Conservation (phyloP, 2,888 invertebrate genomes). For the Cremastobaeus sp. region DNA sequence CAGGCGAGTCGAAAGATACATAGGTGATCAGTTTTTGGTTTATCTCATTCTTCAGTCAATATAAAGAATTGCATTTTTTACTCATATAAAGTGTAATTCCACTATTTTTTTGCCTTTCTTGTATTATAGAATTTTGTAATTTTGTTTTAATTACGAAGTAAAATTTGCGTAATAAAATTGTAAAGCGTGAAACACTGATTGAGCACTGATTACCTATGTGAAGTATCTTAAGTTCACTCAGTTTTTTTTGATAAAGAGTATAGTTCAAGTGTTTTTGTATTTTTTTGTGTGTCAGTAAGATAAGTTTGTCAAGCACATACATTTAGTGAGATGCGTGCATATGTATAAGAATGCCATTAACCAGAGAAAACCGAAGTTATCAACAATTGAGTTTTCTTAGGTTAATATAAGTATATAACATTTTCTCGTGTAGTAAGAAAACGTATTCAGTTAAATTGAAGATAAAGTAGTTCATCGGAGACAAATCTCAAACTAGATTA, state of each 20-base stretch:
- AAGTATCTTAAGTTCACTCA: conserved; percentile 23
- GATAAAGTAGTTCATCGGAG: conserved; percentile 52
- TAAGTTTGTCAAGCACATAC: conserved; percentile 59
- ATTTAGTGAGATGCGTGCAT: conserved; percentile 60
- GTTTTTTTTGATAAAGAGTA: conserved; percentile 28
- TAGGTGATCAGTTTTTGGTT: too few relatives aligned
- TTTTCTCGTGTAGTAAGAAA: conserved; percentile 50
- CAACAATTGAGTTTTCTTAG: conserved; percentile 45
- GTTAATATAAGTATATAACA: conserved; percentile 50
- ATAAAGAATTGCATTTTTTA: too few relatives aligned
- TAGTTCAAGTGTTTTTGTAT: conserved; percentile 29
- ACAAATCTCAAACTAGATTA: conserved; percentile 55
- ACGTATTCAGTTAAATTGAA: conserved; percentile 41
- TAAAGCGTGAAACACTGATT: conserved; percentile 16
- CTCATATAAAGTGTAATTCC: too few relatives aligned
- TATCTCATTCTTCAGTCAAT: too few relatives aligned
- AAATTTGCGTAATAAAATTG: too few relatives aligned
- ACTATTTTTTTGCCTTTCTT: too few relatives aligned
- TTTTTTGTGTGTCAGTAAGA: conserved; percentile 45
- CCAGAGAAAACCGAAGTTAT: conserved; percentile 52
- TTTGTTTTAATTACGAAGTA: too few relatives aligned
- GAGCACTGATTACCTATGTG: conserved; percentile 15
- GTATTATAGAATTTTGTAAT: too few relatives aligned
- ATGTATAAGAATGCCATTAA: conserved; percentile 45
- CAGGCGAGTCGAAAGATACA: background rate